A percentile compares a stretch with the other conserved stretches of the same genome.
Conservation (phyloP, 2,113 vertebrate genomes). For the pig (Sus scrofa) region DNA sequence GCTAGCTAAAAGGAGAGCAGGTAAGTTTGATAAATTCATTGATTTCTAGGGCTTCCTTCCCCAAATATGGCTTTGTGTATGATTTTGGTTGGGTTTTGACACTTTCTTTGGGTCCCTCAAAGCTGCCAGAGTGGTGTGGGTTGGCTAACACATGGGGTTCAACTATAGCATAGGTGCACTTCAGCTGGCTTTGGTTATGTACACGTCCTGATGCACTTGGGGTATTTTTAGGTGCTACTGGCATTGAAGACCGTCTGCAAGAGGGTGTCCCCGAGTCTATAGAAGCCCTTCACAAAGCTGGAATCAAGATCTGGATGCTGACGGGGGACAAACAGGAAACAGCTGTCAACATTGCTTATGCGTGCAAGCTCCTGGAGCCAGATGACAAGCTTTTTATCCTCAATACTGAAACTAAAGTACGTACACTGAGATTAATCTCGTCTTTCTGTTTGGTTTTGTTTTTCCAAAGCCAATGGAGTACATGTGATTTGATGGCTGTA, state of each 20-base stretch:
- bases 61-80: not conserved
- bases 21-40: not conserved
- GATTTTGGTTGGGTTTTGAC: not conserved
- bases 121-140: not conserved
- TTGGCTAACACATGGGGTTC: not conserved
- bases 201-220: not conserved
- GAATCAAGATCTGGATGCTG: conserved; percentile 97
- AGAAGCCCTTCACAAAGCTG: conserved; percentile 92
- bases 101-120: not conserved
- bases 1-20: not conserved
- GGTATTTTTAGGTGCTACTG: conserved; percentile 91
- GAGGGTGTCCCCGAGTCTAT: conserved; percentile 96
- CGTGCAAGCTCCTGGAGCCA: conserved; percentile 92
- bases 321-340: conserved; percentile 98
- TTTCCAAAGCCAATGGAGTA: not conserved
- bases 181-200: not conserved
- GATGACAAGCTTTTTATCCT: conserved; percentile 91
- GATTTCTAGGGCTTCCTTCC: not conserved
- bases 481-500: not conserved
- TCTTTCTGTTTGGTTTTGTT: not conserved
- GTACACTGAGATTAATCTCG: conserved; percentile 53
- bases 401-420: conserved; percentile 90
- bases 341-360: conserved; percentile 94
- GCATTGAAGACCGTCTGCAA: conserved; percentile 96
- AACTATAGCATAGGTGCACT: not conserved